Evolutionary conservation across 2,888 invertebrate genomes (phyloP).

Genomic region (Campoletis raptor): DNA sequence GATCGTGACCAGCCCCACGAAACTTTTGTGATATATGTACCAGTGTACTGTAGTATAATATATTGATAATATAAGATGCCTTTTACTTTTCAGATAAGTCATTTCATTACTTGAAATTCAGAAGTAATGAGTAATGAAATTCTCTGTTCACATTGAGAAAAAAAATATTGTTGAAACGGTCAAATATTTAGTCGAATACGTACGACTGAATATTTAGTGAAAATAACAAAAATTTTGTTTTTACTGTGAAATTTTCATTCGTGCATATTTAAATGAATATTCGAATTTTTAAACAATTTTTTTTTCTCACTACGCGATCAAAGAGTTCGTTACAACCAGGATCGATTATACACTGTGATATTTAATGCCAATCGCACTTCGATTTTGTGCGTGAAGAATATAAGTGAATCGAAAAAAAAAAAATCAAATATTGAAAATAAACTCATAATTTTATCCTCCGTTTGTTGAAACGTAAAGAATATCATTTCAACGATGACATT

Average conservation of each 20-base stretch:
- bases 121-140: conserved; percentile 25
- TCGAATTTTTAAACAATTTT: no score
- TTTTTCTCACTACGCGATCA: not conserved
- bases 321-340: not conserved
- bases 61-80: no score
- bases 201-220: no score
- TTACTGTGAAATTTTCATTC: no score
- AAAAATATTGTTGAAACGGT: no score
- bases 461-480: conserved; percentile 22
- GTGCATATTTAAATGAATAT: no score
- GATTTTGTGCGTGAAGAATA: conserved; percentile 64
- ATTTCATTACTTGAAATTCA: conserved; percentile 53
- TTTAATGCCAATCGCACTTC: conserved; percentile 40
- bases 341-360: conserved; percentile 41
- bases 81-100: conserved; percentile 43
- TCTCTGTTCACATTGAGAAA: no score
- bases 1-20: conserved; percentile 69
- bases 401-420: conserved; percentile 21
- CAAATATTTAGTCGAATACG: no score
- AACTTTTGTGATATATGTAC: conserved; percentile 36
- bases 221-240: no score
- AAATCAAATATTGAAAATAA: not conserved
- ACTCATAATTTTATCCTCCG: conserved; percentile 25
- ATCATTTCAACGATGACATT: not conserved
- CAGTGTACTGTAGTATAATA: conserved; percentile 14